Conservation (phyloP, 2,797 vertebrate genomes). For the Microhierax caerulescens region DNA sequence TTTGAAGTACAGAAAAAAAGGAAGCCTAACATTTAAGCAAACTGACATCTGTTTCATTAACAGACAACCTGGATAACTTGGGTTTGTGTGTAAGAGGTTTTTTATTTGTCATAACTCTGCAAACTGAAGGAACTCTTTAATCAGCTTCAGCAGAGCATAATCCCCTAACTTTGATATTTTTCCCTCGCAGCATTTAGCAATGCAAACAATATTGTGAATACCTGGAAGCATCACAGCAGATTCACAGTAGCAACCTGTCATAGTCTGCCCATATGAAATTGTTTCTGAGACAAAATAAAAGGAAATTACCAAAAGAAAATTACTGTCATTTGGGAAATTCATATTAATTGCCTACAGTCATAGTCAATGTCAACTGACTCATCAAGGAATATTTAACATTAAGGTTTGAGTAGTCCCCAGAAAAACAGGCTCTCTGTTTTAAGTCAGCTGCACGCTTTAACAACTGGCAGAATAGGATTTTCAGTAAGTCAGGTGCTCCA, state of each 20-base stretch:
- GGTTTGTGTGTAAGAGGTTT: neutral
- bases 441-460: neutral
- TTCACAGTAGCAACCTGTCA: constrained; percentile 7
- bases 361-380: neutral
- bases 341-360: constrained; percentile 39
- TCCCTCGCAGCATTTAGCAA: neutral
- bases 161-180: neutral
- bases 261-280: neutral
- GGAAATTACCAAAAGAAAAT: neutral
- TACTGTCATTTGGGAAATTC: neutral
- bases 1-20: neutral
- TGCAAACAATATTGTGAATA: constrained; percentile 10
- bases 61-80: constrained; percentile 1
- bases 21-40: neutral
- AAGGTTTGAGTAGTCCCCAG: neutral
- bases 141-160: constrained; percentile 12
- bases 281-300: neutral
- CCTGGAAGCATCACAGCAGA: constrained; percentile 13
- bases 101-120: neutral
- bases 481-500: neutral
- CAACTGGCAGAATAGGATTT: constrained; percentile 14
- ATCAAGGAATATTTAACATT: constrained; percentile 17
- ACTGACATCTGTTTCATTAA: constrained; percentile 54
- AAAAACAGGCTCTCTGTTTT: neutral
- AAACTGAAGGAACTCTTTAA: constrained; percentile 1